These are phyloP conservation scores for Pyxicephalus adspersus DNA, from an alignment of 2,113 vertebrate genomes.

Conservation along the genomic window DNA sequence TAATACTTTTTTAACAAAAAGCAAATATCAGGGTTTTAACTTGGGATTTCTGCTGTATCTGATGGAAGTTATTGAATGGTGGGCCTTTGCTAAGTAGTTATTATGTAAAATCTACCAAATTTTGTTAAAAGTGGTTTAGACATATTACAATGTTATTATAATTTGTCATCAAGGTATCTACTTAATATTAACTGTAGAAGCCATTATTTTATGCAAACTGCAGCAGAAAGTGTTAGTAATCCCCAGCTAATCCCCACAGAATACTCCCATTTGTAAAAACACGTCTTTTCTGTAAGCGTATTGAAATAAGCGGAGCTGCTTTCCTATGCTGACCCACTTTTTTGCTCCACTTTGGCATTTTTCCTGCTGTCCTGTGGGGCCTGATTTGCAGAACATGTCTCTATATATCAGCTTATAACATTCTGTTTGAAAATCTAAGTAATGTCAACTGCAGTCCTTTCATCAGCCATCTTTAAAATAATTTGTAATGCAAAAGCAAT, in stretches of 20 bases:
- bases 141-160: conserved; percentile 4
- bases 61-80: too few relatives aligned
- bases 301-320: conserved; percentile 47
- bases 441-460: conserved; percentile 53
- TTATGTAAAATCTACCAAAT: too few relatives aligned
- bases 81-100: too few relatives aligned
- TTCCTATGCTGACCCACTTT: conserved; percentile 53
- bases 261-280: conserved; percentile 32
- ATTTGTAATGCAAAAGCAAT: conserved; percentile 52
- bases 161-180: not conserved
- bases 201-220: conserved; percentile 9
- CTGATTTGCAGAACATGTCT: conserved; percentile 37
- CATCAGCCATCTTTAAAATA: conserved; percentile 48
- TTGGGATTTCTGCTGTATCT: too few relatives aligned
- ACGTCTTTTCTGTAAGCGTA: conserved; percentile 29
- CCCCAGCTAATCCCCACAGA: conserved; percentile 26
- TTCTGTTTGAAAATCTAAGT: conserved; percentile 54
- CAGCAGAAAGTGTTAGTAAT: conserved; percentile 23
- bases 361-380: conserved; percentile 45
- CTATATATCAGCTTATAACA: conserved; percentile 52
- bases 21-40: too few relatives aligned
- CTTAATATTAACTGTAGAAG: not conserved
- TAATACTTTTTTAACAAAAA: too few relatives aligned
- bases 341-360: conserved; percentile 54
- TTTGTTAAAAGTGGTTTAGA: not conserved